A percentile compares a stretch with the other conserved stretches of the same genome.
Conservation (phyloP, 2,113 vertebrate genomes). For the Motacilla alba region DNA sequence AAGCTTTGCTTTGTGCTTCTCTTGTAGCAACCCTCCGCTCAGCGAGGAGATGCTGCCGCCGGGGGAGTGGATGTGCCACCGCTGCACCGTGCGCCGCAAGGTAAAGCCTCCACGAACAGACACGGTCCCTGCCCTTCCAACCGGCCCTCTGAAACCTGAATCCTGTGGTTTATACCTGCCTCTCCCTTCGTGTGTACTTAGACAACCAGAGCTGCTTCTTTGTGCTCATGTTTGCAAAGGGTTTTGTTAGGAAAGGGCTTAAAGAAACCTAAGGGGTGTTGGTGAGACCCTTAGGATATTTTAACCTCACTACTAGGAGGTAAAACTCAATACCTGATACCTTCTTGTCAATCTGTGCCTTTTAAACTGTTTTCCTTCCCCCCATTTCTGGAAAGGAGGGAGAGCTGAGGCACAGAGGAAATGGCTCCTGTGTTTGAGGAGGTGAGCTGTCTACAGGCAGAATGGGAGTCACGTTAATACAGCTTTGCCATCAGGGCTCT, state of each 20-base stretch:
- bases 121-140: background rate
- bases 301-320: background rate
- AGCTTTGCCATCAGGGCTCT: background rate
- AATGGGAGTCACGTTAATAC: background rate
- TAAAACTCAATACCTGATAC: background rate
- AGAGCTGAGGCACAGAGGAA: background rate
- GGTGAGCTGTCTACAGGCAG: background rate
- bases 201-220: background rate
- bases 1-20: conserved; percentile 30
- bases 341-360: background rate
- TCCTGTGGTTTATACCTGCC: background rate
- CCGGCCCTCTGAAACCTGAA: background rate
- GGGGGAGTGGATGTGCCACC: conserved; percentile 99
- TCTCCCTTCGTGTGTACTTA: background rate
- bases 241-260: background rate
- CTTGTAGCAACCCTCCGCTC: conserved; percentile 90
- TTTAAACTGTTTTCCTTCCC: background rate
- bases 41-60: conserved; percentile 99
- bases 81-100: conserved; percentile 94
- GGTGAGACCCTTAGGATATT: background rate
- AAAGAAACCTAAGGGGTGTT: background rate
- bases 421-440: background rate
- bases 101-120: conserved; percentile 69
- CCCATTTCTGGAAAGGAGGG: background rate
- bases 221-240: background rate